Evolutionary conservation across 1,140 invertebrate genomes (phyloP), one percentile per base, ranked within the genome.

Genomic region (Tachypleus tridentatus): DNA sequence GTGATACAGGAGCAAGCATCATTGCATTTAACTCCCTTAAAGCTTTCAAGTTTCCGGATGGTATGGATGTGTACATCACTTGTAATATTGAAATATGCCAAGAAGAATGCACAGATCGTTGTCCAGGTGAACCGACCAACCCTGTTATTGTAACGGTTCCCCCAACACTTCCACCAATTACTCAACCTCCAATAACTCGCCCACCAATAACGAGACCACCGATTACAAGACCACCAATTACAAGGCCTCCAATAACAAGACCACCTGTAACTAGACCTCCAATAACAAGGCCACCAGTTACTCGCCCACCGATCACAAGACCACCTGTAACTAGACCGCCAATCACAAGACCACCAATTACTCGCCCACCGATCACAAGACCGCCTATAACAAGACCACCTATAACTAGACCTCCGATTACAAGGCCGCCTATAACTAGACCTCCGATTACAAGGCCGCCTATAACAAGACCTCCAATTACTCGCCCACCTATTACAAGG

Each of bases 21-120:
- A 82, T 85, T 51, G 79, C 84, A 5, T 85, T 83, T 70, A 86
- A 83, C 66, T 85, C 83, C 75, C 78, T 87, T 7, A 84, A 82
- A 60, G 85, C 85, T 0, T 87, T 87, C 77, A 84, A 86, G 67
- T 87, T 87, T 73, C 85, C 86, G 3, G 85, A 87, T 64, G 82
- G 80, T 9, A 82, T 83, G 58, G 84, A 87, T 78, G 85, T 87
- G 1, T 86, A 82, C 71, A 72, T 87, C 1, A 86, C 85, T n/a
- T 87, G 86, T 73, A 87, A 87, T 70, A 84, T 87, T 64, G 85
- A 87, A 64, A 70, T 74, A 59, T 72, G 70, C 54, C 64, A 65
- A 7, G 62, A 64, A 3, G 50, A 58, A 53, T 68, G 69, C 71
- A 72, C 57, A 4, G 48, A 60, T 7, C 62, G 69, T 9, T 71